phyloP scores from a whole-genome alignment of 2,888 invertebrate genomes.

The Chloroclysta siterata region DNA sequence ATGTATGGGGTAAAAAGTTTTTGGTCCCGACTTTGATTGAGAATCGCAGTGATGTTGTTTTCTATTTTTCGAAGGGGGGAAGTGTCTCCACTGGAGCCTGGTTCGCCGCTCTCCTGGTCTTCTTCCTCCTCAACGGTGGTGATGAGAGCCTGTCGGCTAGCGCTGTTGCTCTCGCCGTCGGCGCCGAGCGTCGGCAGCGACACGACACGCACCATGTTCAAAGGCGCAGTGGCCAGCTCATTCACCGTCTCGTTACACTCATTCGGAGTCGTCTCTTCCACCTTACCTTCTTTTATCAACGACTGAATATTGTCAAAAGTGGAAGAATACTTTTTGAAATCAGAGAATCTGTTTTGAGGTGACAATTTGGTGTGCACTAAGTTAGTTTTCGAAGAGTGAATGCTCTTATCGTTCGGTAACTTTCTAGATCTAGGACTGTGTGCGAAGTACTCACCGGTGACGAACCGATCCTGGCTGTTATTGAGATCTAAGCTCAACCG shows the following conservation, averaged over 20 bases:
- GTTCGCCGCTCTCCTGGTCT: conserved; percentile 87
- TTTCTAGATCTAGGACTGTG: conserved; percentile 81
- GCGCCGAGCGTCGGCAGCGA: conserved; percentile 87
- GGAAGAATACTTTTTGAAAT: conserved; percentile 89
- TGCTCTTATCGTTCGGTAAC: conserved; percentile 64
- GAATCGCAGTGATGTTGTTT: conserved; percentile 89
- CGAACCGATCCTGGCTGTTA: conserved; percentile 79
- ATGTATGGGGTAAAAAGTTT: conserved; percentile 81
- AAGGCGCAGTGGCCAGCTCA: conserved; percentile 86
- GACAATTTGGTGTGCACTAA: conserved; percentile 76
- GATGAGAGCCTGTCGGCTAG: conserved; percentile 87
- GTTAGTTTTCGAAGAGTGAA: conserved; percentile 58
- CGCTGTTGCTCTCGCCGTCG: conserved; percentile 77
- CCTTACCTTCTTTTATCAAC: conserved; percentile 88
- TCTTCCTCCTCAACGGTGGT: conserved; percentile 90
- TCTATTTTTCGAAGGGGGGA: conserved; percentile 89
- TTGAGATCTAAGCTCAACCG: conserved; percentile 86
- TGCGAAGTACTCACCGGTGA: conserved; percentile 74
- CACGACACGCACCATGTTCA: conserved; percentile 88
- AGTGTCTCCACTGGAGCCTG: conserved; percentile 85
- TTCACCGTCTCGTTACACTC: conserved; percentile 86
- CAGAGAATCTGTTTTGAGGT: conserved; percentile 84
- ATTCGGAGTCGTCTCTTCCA: conserved; percentile 80
- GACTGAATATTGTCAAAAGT: conserved; percentile 92
- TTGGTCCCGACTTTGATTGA: conserved; percentile 85